Evolutionary conservation across 2,113 vertebrate genomes (phyloP), one percentile per base, ranked within the genome.

Genomic region (Platichthys stellatus): DNA sequence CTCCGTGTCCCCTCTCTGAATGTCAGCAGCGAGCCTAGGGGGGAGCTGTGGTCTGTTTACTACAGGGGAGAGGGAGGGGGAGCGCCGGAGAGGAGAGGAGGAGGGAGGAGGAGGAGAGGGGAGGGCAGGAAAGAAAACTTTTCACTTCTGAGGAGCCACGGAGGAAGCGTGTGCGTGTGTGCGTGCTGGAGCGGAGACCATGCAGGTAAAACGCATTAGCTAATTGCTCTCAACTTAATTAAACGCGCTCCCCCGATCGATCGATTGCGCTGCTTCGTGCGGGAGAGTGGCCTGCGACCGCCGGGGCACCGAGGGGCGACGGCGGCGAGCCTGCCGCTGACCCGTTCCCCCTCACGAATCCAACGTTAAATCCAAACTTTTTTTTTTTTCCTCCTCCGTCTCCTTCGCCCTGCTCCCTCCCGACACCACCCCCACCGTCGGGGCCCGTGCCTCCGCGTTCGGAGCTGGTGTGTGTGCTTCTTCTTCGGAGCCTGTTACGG

Each of bases 41-140:
- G 93, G 93, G 93, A 93, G 92, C 93, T 94, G 93, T 94, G 91
- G 91, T 94, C 88, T 94, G 93, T 95, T 94, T 95, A 95, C 91
- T 91, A 93, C 88, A 86, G 86, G 78, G 89, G 92, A 87, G 85
- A 82, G 91, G 88, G 88, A 86, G 90, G 90, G 84, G 76, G 86
- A 86, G 76, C 76, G 86, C 85, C 83, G 80, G 86, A 90, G 84
- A 77, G 86, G 91, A 35, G 59, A 61, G 80, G 91, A 85, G 92
- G 31, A 7, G 63, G 88, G 77, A 28, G 31, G 82, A 43, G 53
- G 31, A 73, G 43, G 69, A n/a, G 68, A 68, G 78, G 90, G 53
- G 93, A 83, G 83, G 64, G 92, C 78, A 88, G 83, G 91, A 86
- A 91, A 88, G 91, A 94, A 94, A 94, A 94, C 92, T 95, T 94